Conservation (phyloP, 2,888 invertebrate species). For the Dysmachus trigonus region DNA sequence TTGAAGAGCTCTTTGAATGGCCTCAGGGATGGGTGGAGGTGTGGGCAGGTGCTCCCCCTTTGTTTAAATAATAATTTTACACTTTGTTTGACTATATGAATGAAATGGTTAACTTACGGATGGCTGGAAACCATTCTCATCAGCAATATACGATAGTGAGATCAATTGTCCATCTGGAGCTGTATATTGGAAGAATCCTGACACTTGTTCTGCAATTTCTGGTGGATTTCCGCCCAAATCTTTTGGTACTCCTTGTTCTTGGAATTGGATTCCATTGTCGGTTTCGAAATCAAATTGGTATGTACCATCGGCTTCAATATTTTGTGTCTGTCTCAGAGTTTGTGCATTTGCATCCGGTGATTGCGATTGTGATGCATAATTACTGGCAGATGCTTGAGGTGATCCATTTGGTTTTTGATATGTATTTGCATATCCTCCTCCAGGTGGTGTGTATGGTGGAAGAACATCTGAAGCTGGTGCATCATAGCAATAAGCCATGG, state of each 20-base stretch:
- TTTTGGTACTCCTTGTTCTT: conserved; percentile 80
- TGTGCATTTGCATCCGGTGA: conserved; percentile 67
- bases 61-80: neutral
- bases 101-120: conserved; percentile 60
- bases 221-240: conserved; percentile 70
- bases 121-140: conserved; percentile 76
- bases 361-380: neutral
- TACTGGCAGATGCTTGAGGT: neutral
- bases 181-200: conserved; percentile 79
- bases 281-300: conserved; percentile 81
- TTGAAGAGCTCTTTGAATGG: conserved; percentile 65
- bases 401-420: neutral
- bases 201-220: conserved; percentile 75
- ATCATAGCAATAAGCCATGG: conserved; percentile 4
- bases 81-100: too few relatives aligned
- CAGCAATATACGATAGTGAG: conserved; percentile 71
- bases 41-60: conserved; percentile 55
- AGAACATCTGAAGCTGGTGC: conserved; percentile 10
- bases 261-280: conserved; percentile 83
- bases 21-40: conserved; percentile 61
- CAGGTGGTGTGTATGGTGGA: neutral
- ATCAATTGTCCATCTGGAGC: conserved; percentile 74
- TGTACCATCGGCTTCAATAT: conserved; percentile 76
- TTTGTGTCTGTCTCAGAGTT: conserved; percentile 76
- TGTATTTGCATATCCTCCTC: neutral